Percentiles rank a stretch among this genome's conserved stretches.
Evolutionary conservation across 1,140 invertebrate species (phyloP).

Genomic region (Meloidogyne floridensis): DNA sequence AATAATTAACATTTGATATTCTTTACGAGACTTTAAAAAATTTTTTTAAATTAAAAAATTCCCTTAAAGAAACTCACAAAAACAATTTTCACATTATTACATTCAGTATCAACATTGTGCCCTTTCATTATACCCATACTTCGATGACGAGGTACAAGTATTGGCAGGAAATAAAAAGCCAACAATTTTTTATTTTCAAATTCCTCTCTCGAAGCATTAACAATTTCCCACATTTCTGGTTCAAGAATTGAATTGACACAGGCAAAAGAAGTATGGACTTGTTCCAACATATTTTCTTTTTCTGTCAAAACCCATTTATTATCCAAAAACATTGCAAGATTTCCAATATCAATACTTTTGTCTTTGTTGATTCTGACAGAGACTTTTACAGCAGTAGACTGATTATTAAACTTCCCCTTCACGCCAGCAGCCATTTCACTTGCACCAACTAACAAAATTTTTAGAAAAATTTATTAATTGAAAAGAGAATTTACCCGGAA

Average conservation of each 20-base stretch:
- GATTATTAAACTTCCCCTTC: background rate
- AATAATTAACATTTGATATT: too few species aligned
- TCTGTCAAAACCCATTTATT: background rate
- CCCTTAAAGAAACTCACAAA: background rate
- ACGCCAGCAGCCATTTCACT: background rate
- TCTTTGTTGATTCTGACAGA: background rate
- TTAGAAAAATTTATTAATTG: background rate
- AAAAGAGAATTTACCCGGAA: background rate
- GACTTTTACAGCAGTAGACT: background rate
- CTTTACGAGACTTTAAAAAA: too few species aligned
- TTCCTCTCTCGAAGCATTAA: background rate
- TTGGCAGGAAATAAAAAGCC: background rate
- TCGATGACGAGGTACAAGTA: background rate
- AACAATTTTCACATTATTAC: background rate
- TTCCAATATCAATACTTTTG: background rate
- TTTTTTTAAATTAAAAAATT: too few species aligned
- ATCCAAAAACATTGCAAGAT: background rate
- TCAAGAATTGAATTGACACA: background rate
- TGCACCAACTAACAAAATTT: background rate
- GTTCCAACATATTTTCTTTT: background rate
- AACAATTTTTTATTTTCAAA: background rate
- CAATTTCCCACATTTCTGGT: background rate
- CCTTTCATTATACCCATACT: background rate
- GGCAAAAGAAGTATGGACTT: background rate
- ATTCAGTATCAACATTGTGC: background rate